A percentile compares a stretch with the other conserved stretches of the same genome.
These are phyloP conservation scores for Callimorpha dominula DNA, from an alignment of 2,888 invertebrate species.

Conservation along the genomic window DNA sequence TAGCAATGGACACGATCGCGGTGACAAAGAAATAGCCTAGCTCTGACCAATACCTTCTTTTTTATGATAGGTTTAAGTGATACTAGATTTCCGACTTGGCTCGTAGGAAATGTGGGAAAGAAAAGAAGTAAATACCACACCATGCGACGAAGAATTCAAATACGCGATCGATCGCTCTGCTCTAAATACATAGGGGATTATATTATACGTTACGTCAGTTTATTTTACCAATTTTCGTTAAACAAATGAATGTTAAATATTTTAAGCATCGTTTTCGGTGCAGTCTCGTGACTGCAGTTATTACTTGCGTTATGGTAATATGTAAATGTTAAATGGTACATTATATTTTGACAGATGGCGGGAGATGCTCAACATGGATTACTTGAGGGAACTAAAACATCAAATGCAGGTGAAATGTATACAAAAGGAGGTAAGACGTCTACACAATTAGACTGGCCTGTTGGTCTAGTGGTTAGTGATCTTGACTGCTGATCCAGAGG, in stretches of 20 bases:
- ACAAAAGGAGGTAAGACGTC: constrained; percentile 70
- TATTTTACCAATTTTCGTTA: too few species aligned
- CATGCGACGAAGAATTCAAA: too few species aligned
- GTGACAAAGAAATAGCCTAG: neutral
- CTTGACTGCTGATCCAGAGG: too few species aligned
- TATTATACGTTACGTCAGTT: too few species aligned
- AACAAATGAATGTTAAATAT: too few species aligned
- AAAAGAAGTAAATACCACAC: too few species aligned
- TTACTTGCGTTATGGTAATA: neutral
- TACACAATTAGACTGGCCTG: neutral
- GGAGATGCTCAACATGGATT: constrained; percentile 74
- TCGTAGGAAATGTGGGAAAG: too few species aligned
- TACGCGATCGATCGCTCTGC: too few species aligned
- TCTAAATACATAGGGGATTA: too few species aligned
- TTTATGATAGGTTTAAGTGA: neutral
- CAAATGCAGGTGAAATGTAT: constrained; percentile 78
- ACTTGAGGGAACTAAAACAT: constrained; percentile 76
- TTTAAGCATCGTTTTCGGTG: too few species aligned
- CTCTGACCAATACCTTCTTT: neutral
- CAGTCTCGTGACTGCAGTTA: neutral
- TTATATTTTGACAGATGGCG: constrained; percentile 72
- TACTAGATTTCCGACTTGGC: too few species aligned
- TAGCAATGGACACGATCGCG: neutral
- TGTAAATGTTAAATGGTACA: neutral
- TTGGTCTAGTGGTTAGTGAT: too few species aligned